Evolutionary conservation across 2,888 invertebrate genomes (phyloP).

Genomic region (Drosophila nr. medialis): DNA sequence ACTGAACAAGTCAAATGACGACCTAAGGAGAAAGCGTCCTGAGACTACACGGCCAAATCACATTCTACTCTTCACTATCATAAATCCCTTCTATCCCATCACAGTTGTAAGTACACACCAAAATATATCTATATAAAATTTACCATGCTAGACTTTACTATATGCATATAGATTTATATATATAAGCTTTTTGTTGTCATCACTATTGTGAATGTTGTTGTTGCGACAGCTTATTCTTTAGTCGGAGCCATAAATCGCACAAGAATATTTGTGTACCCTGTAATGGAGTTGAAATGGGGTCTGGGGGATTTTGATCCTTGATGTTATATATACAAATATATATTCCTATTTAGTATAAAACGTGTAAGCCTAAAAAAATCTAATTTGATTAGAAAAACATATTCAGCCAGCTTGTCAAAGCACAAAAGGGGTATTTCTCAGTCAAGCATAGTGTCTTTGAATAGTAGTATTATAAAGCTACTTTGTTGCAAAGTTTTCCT

Average conservation of each 20-base stretch:
- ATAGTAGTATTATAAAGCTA: slow-evolving; percentile 33
- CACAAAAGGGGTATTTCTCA: neutral
- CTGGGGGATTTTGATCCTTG: neutral
- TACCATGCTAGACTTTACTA: neutral
- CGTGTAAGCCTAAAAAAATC: neutral
- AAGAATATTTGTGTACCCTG: neutral
- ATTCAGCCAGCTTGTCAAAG: neutral
- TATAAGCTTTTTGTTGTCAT: slow-evolving; percentile 7
- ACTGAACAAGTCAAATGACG: slow-evolving; percentile 86
- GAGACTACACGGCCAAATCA: slow-evolving; percentile 96
- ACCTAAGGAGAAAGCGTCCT: slow-evolving; percentile 90
- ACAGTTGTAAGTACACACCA: slow-evolving; percentile 94
- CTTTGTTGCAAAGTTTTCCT: slow-evolving; percentile 41
- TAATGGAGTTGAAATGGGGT: neutral
- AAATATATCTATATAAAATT: slow-evolving; percentile 22
- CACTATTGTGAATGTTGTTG: slow-evolving; percentile 20
- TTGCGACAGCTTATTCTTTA: neutral
- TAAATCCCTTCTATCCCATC: slow-evolving; percentile 99
- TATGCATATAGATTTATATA: neutral
- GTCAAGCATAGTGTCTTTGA: neutral
- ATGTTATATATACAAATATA: neutral
- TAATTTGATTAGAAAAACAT: neutral
- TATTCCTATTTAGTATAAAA: neutral
- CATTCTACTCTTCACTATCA: slow-evolving; percentile 97
- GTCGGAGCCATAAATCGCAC: slow-evolving; percentile 2